phyloP scores from a whole-genome alignment of 1,140 invertebrate species.

The Lordiphosa mommai region DNA sequence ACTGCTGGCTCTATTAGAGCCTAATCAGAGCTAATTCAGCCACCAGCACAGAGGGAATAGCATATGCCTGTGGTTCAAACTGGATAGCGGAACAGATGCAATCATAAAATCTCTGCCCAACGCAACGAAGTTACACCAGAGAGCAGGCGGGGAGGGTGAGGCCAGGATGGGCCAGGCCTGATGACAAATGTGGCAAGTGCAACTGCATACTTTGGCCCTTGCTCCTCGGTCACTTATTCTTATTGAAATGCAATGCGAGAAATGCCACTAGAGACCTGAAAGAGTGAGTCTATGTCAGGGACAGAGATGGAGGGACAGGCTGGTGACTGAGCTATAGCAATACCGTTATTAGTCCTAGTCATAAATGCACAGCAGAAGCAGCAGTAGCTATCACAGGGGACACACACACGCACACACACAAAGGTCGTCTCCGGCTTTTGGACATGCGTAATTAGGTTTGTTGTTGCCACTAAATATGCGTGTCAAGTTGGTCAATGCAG shows the following conservation, averaged over 20 bases:
- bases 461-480: slow-evolving; percentile 73
- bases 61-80: slow-evolving; percentile 39
- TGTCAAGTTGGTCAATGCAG: slow-evolving; percentile 59
- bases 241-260: slow-evolving; percentile 33
- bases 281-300: background rate
- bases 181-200: slow-evolving; percentile 53
- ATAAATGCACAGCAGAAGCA: slow-evolving; percentile 37
- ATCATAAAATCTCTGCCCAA: slow-evolving; percentile 57
- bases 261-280: background rate
- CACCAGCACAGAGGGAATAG: slow-evolving; percentile 50
- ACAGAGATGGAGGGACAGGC: slow-evolving; percentile 8
- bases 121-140: slow-evolving; percentile 5
- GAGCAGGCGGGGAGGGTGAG: background rate
- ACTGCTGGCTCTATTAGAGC: slow-evolving; percentile 51
- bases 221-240: slow-evolving; percentile 34
- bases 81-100: slow-evolving; percentile 42
- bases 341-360: slow-evolving; percentile 16
- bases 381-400: background rate
- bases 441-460: slow-evolving; percentile 75
- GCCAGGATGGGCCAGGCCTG: slow-evolving; percentile 18
- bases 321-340: slow-evolving; percentile 5
- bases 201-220: slow-evolving; percentile 13
- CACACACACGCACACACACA: background rate
- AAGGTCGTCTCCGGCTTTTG: slow-evolving; percentile 24
- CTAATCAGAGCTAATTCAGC: slow-evolving; percentile 65